phyloP scores from a whole-genome alignment of 2,797 vertebrate genomes.

The Gadopsis marmoratus region DNA sequence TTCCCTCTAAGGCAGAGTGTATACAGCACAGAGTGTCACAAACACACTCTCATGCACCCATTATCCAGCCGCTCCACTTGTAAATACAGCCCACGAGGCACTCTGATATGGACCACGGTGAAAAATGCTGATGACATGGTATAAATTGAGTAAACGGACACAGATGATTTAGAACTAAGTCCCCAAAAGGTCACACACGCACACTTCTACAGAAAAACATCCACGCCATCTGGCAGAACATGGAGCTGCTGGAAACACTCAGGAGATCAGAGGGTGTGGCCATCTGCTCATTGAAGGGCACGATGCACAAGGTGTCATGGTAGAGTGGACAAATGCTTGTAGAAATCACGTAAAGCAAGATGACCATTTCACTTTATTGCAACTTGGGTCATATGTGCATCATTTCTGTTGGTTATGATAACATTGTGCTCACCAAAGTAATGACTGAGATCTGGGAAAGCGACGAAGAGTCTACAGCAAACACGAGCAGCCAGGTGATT shows the following conservation, averaged over 20 bases:
- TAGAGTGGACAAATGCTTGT: slow-evolving; percentile 1
- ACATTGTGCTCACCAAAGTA: background rate
- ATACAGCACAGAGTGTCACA: slow-evolving; percentile 37
- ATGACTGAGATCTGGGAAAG: background rate
- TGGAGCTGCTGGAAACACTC: slow-evolving; percentile 23
- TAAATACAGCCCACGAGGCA: slow-evolving; percentile 39
- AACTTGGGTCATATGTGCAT: background rate
- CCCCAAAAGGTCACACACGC: slow-evolving; percentile 22
- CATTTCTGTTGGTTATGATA: background rate
- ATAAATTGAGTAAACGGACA: slow-evolving; percentile 19
- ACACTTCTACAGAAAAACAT: slow-evolving; percentile 7
- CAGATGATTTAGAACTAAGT: slow-evolving; percentile 15
- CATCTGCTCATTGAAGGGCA: slow-evolving; percentile 20
- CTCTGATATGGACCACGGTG: slow-evolving; percentile 15
- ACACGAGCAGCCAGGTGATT: background rate
- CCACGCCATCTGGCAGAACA: slow-evolving; percentile 20
- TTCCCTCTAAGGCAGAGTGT: slow-evolving; percentile 59
- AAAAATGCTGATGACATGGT: slow-evolving; percentile 22
- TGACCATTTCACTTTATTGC: background rate
- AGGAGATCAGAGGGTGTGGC: background rate
- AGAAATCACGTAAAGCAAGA: background rate
- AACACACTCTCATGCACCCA: background rate
- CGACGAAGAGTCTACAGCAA: background rate
- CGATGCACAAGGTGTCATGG: slow-evolving; percentile 9
- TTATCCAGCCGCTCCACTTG: slow-evolving; percentile 6